A percentile compares a stretch with the other conserved stretches of the same genome.
These are phyloP conservation scores for Erebia palarica DNA, from an alignment of 2,888 invertebrate species.

Conservation along the genomic window DNA sequence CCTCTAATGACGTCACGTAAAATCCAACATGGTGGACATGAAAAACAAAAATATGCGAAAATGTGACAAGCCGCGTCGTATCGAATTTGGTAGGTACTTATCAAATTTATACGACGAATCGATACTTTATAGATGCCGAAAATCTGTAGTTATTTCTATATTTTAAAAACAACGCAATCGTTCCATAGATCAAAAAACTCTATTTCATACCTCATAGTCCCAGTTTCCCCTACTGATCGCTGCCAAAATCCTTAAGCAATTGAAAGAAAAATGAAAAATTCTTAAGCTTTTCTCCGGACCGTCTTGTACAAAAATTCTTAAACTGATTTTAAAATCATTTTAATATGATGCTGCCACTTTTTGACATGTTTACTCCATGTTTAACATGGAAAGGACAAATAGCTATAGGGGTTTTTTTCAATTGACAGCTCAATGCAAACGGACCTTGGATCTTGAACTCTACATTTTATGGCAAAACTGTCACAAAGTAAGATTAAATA, in stretches of 20 bases:
- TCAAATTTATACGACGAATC: too few species aligned
- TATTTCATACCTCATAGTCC: neutral
- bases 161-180: neutral
- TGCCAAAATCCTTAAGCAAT: neutral
- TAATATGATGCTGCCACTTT: neutral
- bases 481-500: neutral
- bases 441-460: neutral
- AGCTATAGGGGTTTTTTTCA: too few species aligned
- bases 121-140: too few species aligned
- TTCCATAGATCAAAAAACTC: neutral
- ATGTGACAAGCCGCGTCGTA: neutral
- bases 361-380: too few species aligned
- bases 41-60: neutral
- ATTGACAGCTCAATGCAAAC: too few species aligned
- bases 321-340: neutral
- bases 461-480: neutral
- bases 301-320: too few species aligned
- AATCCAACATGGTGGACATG: constrained; percentile 2
- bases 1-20: neutral
- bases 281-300: neutral
- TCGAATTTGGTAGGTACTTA: neutral
- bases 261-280: neutral
- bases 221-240: neutral
- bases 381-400: too few species aligned
- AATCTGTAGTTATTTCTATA: neutral